Conservation (phyloP, 2,113 vertebrate genomes). For the Dicaeum eximium region DNA sequence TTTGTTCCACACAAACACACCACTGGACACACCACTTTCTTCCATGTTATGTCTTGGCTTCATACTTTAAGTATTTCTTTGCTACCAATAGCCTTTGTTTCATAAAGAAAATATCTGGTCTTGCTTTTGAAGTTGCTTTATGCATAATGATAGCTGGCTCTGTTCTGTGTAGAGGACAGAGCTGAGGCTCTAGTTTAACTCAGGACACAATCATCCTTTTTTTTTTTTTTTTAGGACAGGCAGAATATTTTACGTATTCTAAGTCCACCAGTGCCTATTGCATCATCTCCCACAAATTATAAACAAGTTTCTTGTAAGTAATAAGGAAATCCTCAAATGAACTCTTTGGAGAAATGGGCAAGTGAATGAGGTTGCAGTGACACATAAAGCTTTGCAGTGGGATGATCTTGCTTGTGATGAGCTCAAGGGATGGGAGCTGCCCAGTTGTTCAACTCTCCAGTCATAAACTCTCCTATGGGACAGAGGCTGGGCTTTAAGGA, state of each 20-base stretch:
- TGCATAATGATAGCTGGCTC: background rate
- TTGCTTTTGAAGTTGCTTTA: background rate
- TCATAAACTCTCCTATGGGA: background rate
- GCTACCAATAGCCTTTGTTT: background rate
- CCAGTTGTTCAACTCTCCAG: background rate
- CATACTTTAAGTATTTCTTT: background rate
- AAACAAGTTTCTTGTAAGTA: background rate
- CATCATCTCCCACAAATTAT: background rate
- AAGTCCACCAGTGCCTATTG: background rate
- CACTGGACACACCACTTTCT: background rate
- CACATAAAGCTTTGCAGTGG: background rate
- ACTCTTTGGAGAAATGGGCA: background rate
- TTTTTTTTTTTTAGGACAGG: background rate
- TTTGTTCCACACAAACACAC: background rate
- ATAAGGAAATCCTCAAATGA: background rate
- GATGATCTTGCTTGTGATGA: background rate
- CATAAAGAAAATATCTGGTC: background rate
- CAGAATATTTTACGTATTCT: fast-evolving
- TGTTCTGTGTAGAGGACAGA: background rate
- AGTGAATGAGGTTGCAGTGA: background rate
- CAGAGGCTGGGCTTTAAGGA: background rate
- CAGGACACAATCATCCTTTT: fast-evolving
- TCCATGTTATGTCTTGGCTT: background rate
- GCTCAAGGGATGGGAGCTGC: background rate
- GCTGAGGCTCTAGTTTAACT: background rate